These are phyloP conservation scores for Drosophila paucipuncta DNA, from an alignment of 2,888 invertebrate genomes.

Conservation along the genomic window DNA sequence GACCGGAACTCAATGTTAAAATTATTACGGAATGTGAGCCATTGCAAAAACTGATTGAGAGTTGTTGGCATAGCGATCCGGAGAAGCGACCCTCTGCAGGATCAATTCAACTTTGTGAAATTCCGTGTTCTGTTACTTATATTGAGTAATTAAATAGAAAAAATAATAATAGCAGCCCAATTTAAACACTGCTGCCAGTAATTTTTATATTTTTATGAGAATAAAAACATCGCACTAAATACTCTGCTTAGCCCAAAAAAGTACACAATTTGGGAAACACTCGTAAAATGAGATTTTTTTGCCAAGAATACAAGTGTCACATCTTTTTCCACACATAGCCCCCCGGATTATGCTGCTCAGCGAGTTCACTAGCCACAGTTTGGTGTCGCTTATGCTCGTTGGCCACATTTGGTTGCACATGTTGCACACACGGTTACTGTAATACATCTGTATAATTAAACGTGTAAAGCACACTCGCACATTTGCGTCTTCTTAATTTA, in stretches of 20 bases:
- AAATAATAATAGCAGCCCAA: too few species aligned
- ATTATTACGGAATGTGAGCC: neutral
- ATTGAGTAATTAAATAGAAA: too few species aligned
- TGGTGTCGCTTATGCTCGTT: constrained; percentile 39
- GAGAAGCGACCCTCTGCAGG: neutral
- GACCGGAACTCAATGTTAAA: neutral
- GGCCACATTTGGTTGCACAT: constrained; percentile 58
- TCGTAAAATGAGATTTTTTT: neutral
- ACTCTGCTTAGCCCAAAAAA: neutral
- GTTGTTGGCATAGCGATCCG: neutral
- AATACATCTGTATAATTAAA: constrained; percentile 30
- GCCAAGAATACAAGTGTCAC: neutral
- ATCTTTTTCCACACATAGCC: neutral
- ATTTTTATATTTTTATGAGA: neutral
- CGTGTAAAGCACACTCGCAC: constrained; percentile 14
- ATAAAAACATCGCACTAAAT: neutral
- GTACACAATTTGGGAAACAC: neutral
- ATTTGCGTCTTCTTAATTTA: constrained; percentile 49
- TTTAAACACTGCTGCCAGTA: neutral
- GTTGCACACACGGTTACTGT: constrained; percentile 39
- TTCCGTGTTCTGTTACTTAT: neutral
- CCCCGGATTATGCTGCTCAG: neutral
- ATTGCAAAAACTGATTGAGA: neutral
- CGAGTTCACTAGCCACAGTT: constrained; percentile 52
- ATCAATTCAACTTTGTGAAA: neutral